Evolutionary conservation across 2,888 invertebrate genomes (phyloP).

Genomic region (Linnaemya tessellans): DNA sequence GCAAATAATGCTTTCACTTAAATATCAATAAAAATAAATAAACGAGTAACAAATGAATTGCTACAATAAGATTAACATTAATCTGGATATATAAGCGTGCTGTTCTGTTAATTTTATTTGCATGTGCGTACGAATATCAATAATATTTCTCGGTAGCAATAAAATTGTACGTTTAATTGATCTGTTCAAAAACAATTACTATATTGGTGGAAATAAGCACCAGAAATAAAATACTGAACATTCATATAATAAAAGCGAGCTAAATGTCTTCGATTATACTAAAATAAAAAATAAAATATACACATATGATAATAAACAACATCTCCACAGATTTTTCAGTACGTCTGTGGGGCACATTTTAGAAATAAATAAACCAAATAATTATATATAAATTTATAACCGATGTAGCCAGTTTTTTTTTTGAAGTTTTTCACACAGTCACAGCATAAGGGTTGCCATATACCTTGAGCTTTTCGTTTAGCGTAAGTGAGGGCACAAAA

Average conservation of each 20-base stretch:
- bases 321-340: neutral
- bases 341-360: neutral
- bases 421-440: neutral
- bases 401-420: neutral
- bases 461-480: neutral
- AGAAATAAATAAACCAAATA: neutral
- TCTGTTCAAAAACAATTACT: neutral
- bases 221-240: neutral
- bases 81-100: neutral
- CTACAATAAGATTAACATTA: neutral
- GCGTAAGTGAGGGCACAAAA: too few relatives aligned
- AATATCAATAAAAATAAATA: constrained; percentile 8
- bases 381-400: neutral
- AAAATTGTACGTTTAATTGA: constrained; percentile 24
- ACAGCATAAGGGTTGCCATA: neutral
- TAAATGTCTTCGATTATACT: constrained; percentile 8
- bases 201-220: constrained; percentile 6
- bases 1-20: neutral
- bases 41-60: neutral
- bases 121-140: neutral
- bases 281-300: neutral
- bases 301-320: neutral
- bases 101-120: neutral
- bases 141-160: constrained; percentile 14
- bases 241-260: neutral